Evolutionary conservation across 1,140 invertebrate species (phyloP).

Genomic region (Sycobia sp.): DNA sequence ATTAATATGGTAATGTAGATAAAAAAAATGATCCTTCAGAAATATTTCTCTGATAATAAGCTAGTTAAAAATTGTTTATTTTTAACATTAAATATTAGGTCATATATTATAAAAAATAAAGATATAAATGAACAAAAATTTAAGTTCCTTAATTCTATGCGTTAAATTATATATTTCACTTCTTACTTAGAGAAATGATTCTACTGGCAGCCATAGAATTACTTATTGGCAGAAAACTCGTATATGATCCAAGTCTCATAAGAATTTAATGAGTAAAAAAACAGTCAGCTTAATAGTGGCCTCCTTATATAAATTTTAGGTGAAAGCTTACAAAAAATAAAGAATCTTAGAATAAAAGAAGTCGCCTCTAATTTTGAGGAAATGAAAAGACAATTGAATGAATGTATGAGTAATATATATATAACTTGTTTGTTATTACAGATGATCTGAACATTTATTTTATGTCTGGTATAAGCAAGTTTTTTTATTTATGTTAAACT

Average conservation of each 20-base stretch:
- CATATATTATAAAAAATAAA: no score
- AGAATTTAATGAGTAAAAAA: slow-evolving; percentile 2
- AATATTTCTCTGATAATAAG: slow-evolving; percentile 14
- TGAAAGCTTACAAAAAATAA: slow-evolving; percentile 22
- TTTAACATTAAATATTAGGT: no score
- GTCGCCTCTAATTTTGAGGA: slow-evolving; percentile 9
- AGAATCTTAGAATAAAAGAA: slow-evolving; percentile 14
- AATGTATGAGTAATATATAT: slow-evolving; percentile 3
- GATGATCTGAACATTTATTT: slow-evolving; percentile 22
- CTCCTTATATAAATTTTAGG: slow-evolving; percentile 17
- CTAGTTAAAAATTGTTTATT: slow-evolving; percentile 14
- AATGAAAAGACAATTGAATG: slow-evolving; percentile 4
- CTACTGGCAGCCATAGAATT: slow-evolving; percentile 11
- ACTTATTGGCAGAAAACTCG: slow-evolving; percentile 10
- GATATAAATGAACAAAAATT: neutral
- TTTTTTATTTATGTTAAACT: slow-evolving; percentile 7
- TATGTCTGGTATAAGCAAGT: neutral
- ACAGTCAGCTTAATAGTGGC: slow-evolving; percentile 13
- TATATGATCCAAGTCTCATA: slow-evolving; percentile 17
- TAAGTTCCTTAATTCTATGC: no score
- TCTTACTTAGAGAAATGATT: slow-evolving; percentile 13
- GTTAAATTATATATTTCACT: neutral
- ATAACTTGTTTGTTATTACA: slow-evolving; percentile 13
- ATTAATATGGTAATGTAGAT: slow-evolving; percentile 36
- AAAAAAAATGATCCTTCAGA: slow-evolving; percentile 16